These are phyloP conservation scores for Galagoides demidoff DNA, from an alignment of 2,797 vertebrate genomes.

Conservation along the genomic window DNA sequence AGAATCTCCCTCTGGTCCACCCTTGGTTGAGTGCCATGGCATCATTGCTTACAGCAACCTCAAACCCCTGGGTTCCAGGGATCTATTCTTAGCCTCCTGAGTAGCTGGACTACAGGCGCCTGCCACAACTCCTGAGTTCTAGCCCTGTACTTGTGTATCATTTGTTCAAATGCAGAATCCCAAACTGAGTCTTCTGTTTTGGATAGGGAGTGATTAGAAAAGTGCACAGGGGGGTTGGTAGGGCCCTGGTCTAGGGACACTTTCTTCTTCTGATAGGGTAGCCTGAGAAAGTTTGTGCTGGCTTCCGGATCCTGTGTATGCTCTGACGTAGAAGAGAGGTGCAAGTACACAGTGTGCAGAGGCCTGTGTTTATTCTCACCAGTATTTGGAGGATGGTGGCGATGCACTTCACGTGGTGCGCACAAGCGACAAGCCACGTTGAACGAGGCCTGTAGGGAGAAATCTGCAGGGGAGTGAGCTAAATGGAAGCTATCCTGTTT, in stretches of 20 bases:
- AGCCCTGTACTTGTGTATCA: not conserved
- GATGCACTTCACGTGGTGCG: not conserved
- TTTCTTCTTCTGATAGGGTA: not conserved
- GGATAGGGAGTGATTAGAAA: not conserved
- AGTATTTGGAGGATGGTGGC: not conserved
- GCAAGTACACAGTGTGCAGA: rapidly evolving
- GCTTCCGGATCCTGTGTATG: not conserved
- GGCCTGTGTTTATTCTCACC: not conserved
- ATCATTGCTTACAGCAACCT: too few species aligned
- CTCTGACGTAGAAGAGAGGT: not conserved
- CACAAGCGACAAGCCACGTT: not conserved
- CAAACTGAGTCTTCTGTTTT: not conserved
- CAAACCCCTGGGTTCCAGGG: too few species aligned
- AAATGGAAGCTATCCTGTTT: not conserved
- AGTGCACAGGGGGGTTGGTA: too few species aligned
- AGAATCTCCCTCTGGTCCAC: too few species aligned
- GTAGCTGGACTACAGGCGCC: too few species aligned
- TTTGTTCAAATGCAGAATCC: not conserved
- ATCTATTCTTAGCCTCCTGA: too few species aligned
- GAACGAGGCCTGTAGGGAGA: not conserved
- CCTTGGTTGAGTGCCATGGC: too few species aligned
- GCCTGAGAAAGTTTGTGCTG: not conserved
- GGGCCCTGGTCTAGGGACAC: not conserved
- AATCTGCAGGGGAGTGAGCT: not conserved
- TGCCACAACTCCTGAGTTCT: not conserved